These are phyloP conservation scores for Scarus forsteni DNA, from an alignment of 2,797 vertebrate species.

Conservation along the genomic window DNA sequence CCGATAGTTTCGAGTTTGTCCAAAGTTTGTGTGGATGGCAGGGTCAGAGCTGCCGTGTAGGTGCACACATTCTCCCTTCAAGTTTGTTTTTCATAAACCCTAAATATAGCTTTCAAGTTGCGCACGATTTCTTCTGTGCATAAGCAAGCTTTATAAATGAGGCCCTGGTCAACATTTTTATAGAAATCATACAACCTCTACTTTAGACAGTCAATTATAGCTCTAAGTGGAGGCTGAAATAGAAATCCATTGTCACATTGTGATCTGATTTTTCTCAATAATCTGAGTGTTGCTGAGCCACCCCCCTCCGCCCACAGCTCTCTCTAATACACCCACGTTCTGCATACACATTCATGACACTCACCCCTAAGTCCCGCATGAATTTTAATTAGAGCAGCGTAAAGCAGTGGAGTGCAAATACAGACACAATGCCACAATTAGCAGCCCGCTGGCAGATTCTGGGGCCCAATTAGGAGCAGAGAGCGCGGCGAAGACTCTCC, in stretches of 20 bases:
- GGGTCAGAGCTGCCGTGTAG: too few species aligned
- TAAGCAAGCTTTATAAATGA: too few species aligned
- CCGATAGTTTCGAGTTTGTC: too few species aligned
- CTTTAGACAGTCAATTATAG: too few species aligned
- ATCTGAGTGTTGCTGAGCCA: neutral
- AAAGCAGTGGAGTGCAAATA: slow-evolving; percentile 63
- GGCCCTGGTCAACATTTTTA: too few species aligned
- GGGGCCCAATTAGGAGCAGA: slow-evolving; percentile 58
- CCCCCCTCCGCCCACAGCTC: neutral
- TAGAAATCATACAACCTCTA: too few species aligned
- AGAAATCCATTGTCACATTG: neutral
- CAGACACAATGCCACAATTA: slow-evolving; percentile 63
- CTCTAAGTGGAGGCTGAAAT: too few species aligned
- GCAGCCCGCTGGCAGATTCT: slow-evolving; percentile 26
- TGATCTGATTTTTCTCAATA: slow-evolving; percentile 16
- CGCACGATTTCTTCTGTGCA: too few species aligned
- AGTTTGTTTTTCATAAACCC: too few species aligned
- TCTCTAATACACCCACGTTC: neutral
- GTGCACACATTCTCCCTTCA: too few species aligned
- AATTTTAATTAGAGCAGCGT: slow-evolving; percentile 52
- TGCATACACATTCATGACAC: slow-evolving; percentile 2
- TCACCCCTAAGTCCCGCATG: slow-evolving; percentile 27
- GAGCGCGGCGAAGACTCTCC: slow-evolving; percentile 9
- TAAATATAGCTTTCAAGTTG: too few species aligned
- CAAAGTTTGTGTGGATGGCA: too few species aligned